Evolutionary conservation across 2,797 vertebrate genomes (phyloP).

Genomic region (Peromyscus eremicus): DNA sequence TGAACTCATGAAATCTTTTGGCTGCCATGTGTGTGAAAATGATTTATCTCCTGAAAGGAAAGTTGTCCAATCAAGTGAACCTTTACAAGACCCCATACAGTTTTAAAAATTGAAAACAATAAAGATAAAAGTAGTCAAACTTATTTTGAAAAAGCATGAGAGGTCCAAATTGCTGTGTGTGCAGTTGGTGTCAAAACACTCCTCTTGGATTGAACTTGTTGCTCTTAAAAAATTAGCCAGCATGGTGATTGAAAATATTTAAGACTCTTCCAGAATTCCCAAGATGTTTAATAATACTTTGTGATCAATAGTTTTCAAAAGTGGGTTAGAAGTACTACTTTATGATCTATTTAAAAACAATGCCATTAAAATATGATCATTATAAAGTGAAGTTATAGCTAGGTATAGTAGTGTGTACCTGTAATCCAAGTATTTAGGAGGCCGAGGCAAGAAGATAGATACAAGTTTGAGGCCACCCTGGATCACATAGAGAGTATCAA

Average conservation of each 20-base stretch:
- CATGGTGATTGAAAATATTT: constrained; percentile 36
- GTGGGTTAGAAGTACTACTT: constrained; percentile 9
- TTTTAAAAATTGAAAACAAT: constrained; percentile 28
- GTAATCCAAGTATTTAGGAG: not conserved
- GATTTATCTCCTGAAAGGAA: constrained; percentile 46
- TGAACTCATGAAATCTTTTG: not conserved
- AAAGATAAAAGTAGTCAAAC: constrained; percentile 46
- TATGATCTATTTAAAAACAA: not conserved
- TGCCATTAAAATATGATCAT: constrained; percentile 31
- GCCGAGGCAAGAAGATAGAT: not conserved
- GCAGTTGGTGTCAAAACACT: not conserved
- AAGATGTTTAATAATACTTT: constrained; percentile 26
- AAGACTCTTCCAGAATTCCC: constrained; percentile 27
- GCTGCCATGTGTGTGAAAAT: not conserved
- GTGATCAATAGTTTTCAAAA: constrained; percentile 21
- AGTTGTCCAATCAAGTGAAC: constrained; percentile 20
- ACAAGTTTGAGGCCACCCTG: not conserved
- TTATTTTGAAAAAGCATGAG: not conserved
- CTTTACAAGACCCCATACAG: not conserved
- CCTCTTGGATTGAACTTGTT: constrained; percentile 3
- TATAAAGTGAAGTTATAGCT: constrained; percentile 30
- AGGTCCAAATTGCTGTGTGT: not conserved
- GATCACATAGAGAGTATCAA: not conserved
- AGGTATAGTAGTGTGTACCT: not conserved
- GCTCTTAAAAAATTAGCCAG: not conserved